A percentile compares a stretch with the other conserved stretches of the same genome.
phyloP scores from a whole-genome alignment of 2,888 invertebrate genomes.

The Ditylenchus weischeri region DNA sequence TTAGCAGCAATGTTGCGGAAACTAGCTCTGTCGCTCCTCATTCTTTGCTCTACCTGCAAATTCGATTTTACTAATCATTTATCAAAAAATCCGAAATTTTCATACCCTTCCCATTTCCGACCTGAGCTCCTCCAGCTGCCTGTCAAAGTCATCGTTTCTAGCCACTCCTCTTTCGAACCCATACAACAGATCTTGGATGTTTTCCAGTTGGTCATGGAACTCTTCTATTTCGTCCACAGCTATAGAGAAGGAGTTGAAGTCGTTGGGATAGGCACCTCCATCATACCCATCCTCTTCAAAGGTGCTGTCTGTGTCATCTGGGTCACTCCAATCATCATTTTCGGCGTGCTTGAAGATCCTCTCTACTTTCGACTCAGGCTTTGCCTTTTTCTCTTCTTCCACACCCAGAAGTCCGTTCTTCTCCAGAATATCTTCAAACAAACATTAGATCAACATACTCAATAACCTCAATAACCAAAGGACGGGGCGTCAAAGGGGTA shows the following conservation, averaged over 20 bases:
- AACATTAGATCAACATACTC: too few species aligned
- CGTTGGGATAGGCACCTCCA: background rate
- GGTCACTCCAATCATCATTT: background rate
- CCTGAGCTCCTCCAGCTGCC: constrained; percentile 4
- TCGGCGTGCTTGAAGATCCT: background rate
- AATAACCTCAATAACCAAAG: too few species aligned
- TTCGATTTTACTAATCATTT: too few species aligned
- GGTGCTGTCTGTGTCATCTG: background rate
- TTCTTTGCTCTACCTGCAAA: background rate
- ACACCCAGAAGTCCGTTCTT: constrained; percentile 1
- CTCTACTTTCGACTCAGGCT: background rate
- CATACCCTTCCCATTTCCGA: background rate
- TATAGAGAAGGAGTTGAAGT: constrained; percentile 1
- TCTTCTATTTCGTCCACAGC: constrained; percentile 3
- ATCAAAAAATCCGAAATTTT: too few species aligned
- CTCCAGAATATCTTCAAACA: background rate
- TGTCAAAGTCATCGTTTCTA: constrained; percentile 2
- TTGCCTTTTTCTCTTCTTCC: constrained; percentile 3
- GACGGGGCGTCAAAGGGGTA: too few species aligned
- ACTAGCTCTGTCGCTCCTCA: background rate
- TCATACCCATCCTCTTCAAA: background rate
- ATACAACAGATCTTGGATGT: constrained; percentile 3
- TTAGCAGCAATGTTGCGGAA: background rate
- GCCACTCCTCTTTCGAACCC: background rate
- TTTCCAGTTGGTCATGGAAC: background rate